Evolutionary conservation across 2,113 vertebrate genomes (phyloP).

Genomic region (Apodemus speciosus): DNA sequence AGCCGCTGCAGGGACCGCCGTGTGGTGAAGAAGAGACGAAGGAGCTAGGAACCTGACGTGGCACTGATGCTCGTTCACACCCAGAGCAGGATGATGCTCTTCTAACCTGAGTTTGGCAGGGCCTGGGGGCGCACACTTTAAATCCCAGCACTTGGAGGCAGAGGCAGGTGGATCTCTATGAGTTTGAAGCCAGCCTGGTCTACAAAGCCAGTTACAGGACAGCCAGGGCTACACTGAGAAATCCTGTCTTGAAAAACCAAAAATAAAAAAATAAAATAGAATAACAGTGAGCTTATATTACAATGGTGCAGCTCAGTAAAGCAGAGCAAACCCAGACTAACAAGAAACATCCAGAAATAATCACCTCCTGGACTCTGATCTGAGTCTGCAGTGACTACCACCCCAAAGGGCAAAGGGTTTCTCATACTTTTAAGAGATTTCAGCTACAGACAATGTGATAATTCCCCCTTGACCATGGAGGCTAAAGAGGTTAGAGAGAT

Average conservation of each 20-base stretch:
- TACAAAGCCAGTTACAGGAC: neutral
- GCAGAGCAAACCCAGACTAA: neutral
- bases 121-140: neutral
- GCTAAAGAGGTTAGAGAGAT: neutral
- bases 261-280: neutral
- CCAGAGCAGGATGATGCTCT: conserved; percentile 1
- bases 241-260: neutral
- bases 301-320: neutral
- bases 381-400: neutral
- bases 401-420: neutral
- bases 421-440: neutral
- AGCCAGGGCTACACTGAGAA: neutral
- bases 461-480: neutral
- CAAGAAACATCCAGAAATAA: neutral
- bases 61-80: neutral
- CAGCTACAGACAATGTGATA: neutral
- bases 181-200: neutral
- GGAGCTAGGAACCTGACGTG: neutral
- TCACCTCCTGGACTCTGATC: neutral
- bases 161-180: neutral
- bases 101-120: neutral
- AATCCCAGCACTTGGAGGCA: neutral
- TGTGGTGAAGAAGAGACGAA: neutral
- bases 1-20: neutral
- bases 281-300: neutral